Conservation (phyloP, 2,888 invertebrate species). For the Sipha maydis region DNA sequence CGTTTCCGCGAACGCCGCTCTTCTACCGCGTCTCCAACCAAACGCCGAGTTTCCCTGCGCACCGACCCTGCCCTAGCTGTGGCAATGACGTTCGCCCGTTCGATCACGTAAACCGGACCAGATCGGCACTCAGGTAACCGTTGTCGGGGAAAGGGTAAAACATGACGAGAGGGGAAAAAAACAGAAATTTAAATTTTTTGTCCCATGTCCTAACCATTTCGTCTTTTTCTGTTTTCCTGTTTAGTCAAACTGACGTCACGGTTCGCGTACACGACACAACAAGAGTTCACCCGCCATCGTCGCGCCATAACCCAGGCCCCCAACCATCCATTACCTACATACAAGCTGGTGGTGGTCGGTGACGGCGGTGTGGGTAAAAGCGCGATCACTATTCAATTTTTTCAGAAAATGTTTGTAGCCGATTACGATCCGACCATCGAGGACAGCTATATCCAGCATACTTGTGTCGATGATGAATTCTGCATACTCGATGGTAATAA, state of each 20-base stretch:
- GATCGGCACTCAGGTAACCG: neutral
- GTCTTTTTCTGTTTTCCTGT: neutral
- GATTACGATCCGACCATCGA: conserved; percentile 97
- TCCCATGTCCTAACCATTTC: neutral
- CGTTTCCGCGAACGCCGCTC: no score
- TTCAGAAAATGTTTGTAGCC: conserved; percentile 92
- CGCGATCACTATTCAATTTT: conserved; percentile 96
- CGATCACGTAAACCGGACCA: conserved; percentile 5
- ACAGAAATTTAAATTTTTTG: neutral
- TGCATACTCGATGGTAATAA: conserved; percentile 85
- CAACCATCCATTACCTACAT: conserved; percentile 68
- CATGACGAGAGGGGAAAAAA: no score
- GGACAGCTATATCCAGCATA: conserved; percentile 94
- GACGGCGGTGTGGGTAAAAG: conserved; percentile 96
- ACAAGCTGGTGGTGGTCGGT: conserved; percentile 92
- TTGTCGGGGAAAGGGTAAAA: no score
- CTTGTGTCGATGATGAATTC: conserved; percentile 92
- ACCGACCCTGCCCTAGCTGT: neutral
- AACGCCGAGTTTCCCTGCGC: neutral
- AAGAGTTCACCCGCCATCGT: conserved; percentile 59
- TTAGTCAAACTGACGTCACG: conserved; percentile 55
- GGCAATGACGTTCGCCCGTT: conserved; percentile 22
- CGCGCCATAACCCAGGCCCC: conserved; percentile 71
- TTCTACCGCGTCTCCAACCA: no score
- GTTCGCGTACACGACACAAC: conserved; percentile 56